A percentile compares a stretch with the other conserved stretches of the same genome.
These are phyloP conservation scores for Mus spicilegus DNA, from an alignment of 2,113 vertebrate genomes.

Conservation along the genomic window DNA sequence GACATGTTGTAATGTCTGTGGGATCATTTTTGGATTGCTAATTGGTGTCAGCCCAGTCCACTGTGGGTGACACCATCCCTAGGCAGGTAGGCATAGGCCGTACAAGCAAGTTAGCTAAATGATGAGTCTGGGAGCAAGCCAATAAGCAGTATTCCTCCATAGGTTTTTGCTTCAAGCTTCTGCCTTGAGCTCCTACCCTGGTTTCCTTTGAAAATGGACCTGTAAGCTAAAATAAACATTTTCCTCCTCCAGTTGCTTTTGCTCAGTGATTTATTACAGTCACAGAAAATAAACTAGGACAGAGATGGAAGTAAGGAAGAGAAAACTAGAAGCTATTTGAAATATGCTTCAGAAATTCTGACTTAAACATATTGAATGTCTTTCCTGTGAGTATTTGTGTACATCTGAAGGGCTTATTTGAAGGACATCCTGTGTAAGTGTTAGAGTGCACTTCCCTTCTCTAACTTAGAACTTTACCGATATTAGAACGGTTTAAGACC, in stretches of 20 bases:
- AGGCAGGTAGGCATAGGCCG: not conserved
- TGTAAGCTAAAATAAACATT: not conserved
- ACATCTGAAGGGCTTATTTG: not conserved
- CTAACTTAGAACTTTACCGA: slow-evolving; percentile 3
- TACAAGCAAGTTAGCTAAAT: not conserved
- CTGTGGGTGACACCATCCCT: not conserved
- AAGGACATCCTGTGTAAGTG: not conserved
- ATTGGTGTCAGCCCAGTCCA: not conserved
- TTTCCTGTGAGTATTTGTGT: not conserved
- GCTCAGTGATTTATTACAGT: not conserved
- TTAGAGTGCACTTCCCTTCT: not conserved
- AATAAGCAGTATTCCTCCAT: not conserved
- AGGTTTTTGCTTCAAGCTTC: not conserved
- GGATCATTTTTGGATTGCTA: not conserved
- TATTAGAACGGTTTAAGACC: not conserved
- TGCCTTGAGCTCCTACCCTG: not conserved
- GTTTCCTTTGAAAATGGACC: not conserved
- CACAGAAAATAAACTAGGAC: not conserved
- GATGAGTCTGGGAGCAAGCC: not conserved
- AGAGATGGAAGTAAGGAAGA: not conserved
- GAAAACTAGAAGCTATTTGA: not conserved
- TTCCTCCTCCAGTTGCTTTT: not conserved
- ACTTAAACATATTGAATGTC: slow-evolving; percentile 4
- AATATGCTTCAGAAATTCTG: not conserved
- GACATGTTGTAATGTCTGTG: too few species aligned